Evolutionary conservation across 2,888 invertebrate species (phyloP).

Genomic region (Notodonta ziczac): DNA sequence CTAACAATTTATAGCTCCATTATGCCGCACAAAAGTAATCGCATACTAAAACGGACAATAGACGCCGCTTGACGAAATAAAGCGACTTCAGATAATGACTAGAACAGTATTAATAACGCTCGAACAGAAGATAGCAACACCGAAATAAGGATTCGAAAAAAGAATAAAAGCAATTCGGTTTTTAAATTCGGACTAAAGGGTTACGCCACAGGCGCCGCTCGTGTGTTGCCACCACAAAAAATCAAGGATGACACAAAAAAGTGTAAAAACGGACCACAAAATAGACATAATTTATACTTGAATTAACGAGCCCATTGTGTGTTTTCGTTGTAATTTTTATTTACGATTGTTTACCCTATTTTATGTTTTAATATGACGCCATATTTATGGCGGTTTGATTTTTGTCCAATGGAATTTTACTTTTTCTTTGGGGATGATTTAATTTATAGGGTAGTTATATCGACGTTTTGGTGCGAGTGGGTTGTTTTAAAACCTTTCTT

Average conservation of each 20-base stretch:
- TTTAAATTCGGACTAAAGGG: constrained; percentile 73
- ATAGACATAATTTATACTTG: constrained; percentile 79
- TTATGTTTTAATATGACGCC: constrained; percentile 81
- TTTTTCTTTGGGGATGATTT: constrained; percentile 58
- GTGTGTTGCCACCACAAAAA: constrained; percentile 67
- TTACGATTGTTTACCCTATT: constrained; percentile 83
- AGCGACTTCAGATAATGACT: constrained; percentile 68
- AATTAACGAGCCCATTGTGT: constrained; percentile 79
- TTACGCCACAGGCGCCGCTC: constrained; percentile 75
- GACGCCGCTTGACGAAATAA: constrained; percentile 61
- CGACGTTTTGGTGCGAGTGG: constrained; percentile 58
- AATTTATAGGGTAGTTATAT: constrained; percentile 71
- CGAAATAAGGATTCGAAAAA: constrained; percentile 34
- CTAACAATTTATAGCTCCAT: constrained; percentile 49
- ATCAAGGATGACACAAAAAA: constrained; percentile 66
- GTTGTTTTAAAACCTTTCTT: constrained; percentile 38
- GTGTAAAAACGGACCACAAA: constrained; percentile 77
- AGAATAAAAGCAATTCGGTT: constrained; percentile 51
- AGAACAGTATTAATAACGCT: constrained; percentile 74
- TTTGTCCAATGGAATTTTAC: constrained; percentile 59
- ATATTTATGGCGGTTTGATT: constrained; percentile 73
- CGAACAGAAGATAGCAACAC: constrained; percentile 41
- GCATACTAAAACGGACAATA: constrained; percentile 54
- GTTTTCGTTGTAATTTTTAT: constrained; percentile 81
- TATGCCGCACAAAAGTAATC: constrained; percentile 45